A percentile compares a stretch with the other conserved stretches of the same genome.
These are phyloP conservation scores for Oreochromis niloticus DNA, from an alignment of 2,113 vertebrate genomes.

Conservation along the genomic window DNA sequence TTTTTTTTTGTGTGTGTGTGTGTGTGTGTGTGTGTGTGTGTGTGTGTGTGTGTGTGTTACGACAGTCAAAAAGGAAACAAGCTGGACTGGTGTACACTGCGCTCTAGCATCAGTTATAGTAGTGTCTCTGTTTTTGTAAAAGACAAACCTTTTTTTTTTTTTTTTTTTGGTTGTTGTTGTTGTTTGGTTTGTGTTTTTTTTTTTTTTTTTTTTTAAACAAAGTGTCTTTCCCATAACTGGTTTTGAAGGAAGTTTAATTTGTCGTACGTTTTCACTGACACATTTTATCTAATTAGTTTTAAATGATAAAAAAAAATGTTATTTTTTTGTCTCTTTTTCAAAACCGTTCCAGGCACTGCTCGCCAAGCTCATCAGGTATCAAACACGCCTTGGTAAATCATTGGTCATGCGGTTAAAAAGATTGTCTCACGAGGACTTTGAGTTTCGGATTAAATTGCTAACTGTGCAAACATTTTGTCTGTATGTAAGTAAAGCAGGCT, in stretches of 20 bases:
- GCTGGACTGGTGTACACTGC: not conserved
- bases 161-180: too few relatives aligned
- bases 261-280: not conserved
- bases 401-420: constrained; percentile 8
- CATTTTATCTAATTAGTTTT: not conserved
- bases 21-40: too few relatives aligned
- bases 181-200: too few relatives aligned
- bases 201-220: not conserved
- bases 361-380: not conserved
- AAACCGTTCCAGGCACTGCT: not conserved
- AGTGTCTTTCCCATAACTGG: not conserved
- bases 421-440: constrained; percentile 26
- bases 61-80: not conserved
- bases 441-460: constrained; percentile 14
- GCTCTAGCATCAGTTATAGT: not conserved
- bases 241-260: not conserved
- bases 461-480: constrained; percentile 23
- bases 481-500: constrained; percentile 2
- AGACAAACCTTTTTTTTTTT: not conserved
- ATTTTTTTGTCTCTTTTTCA: not conserved
- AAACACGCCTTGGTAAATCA: not conserved
- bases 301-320: not conserved
- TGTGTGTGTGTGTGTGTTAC: not conserved
- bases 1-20: too few relatives aligned
- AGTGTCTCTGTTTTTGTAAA: not conserved